phyloP scores from a whole-genome alignment of 1,140 invertebrate species.

The Melipona quadrifasciata region DNA sequence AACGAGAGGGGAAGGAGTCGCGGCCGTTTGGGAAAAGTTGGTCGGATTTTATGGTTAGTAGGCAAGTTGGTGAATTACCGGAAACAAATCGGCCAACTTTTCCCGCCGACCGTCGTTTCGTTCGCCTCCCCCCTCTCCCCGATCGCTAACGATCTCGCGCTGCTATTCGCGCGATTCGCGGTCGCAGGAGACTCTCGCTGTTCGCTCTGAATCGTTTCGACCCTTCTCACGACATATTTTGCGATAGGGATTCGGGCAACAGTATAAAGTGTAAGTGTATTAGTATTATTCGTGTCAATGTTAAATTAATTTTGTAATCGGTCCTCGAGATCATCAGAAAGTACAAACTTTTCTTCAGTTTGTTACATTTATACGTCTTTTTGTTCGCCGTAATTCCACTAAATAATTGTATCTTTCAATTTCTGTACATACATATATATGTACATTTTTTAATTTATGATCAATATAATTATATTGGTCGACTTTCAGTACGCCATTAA shows the following conservation, averaged over 20 bases:
- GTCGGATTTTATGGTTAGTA: conserved; percentile 54
- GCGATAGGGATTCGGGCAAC: not conserved
- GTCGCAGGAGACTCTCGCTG: not conserved
- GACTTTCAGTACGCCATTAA: too few relatives aligned
- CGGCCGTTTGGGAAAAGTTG: conserved; percentile 44
- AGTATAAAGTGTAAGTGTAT: too few relatives aligned
- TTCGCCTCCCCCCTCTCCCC: conserved; percentile 10
- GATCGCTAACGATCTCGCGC: conserved; percentile 28
- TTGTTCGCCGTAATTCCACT: too few relatives aligned
- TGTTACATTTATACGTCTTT: too few relatives aligned
- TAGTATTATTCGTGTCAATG: too few relatives aligned
- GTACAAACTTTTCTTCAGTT: too few relatives aligned
- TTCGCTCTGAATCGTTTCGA: not conserved
- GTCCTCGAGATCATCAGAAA: too few relatives aligned
- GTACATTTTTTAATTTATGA: too few relatives aligned
- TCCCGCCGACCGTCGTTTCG: conserved; percentile 9
- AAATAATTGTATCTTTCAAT: too few relatives aligned
- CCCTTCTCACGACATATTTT: not conserved
- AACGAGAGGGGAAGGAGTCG: conserved; percentile 25
- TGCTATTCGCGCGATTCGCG: not conserved
- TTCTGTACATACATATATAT: too few relatives aligned
- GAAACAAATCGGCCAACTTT: conserved; percentile 62
- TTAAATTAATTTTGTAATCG: too few relatives aligned
- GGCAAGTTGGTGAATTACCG: conserved; percentile 62
- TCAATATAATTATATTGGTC: too few relatives aligned